phyloP scores from a whole-genome alignment of 2,113 vertebrate species.

The Cyphomyrus discorhynchus region DNA sequence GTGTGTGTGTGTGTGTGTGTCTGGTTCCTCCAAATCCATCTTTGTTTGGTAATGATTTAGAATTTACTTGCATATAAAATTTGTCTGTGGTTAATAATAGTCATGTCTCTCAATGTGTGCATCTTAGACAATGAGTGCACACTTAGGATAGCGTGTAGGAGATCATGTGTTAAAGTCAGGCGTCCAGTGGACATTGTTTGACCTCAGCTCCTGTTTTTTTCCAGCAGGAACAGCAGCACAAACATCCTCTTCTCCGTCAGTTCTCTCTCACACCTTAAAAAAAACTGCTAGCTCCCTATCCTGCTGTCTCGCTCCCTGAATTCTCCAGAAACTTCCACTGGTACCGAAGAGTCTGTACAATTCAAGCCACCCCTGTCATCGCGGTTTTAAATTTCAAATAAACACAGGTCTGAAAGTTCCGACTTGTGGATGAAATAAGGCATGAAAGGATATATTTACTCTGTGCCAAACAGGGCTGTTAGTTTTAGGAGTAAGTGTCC shows the following conservation, averaged over 20 bases:
- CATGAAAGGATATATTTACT: background rate
- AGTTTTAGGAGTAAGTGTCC: background rate
- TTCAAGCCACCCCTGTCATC: background rate
- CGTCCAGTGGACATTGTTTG: background rate
- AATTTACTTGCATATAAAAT: background rate
- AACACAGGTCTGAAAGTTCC: background rate
- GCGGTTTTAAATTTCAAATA: background rate
- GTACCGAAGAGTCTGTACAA: background rate
- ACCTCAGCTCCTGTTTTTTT: background rate
- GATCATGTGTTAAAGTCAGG: background rate
- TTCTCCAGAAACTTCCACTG: background rate
- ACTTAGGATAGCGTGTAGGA: background rate
- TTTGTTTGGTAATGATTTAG: background rate
- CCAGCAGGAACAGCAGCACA: background rate
- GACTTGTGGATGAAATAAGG: background rate
- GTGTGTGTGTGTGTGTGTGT: background rate
- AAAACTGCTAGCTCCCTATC: background rate
- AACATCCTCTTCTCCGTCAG: background rate
- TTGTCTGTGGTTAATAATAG: background rate
- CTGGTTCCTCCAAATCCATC: slow-evolving; percentile 13
- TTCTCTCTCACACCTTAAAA: background rate
- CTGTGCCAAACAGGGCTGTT: background rate
- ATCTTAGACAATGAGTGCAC: background rate
- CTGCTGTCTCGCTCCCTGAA: background rate
- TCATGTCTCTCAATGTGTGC: background rate